Evolutionary conservation across 2,888 invertebrate species (phyloP), one percentile per base, ranked within the genome.

Genomic region (Tryphoninae sp.): DNA sequence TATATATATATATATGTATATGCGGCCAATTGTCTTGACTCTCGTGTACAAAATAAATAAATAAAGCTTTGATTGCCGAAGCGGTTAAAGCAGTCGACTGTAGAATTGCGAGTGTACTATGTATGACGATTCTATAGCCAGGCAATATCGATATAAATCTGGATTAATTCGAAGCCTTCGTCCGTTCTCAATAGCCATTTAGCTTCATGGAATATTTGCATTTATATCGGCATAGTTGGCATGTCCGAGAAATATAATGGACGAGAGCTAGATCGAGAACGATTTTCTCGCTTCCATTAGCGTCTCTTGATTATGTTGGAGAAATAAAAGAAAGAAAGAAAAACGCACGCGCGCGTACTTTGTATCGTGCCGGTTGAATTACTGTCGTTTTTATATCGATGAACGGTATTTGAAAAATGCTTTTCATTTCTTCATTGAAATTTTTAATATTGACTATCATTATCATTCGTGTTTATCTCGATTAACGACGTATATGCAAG

Each of bases 131-230:
- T 61, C 58, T n/a, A 67, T 19, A 62, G 67, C 23, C 0, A 13
- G 51, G 45, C 19, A 49, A 8, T 64, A 75, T 82, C 71, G 86
- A 87, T 88, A 88, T 89, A 89, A 89, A 89, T 90, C 88, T 88
- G 86, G 88, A 89, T 90, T 89, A 88, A 89, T 89, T 90, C 88
- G 88, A 86, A 84, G 84, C 84, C 86, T 83, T 83, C 85, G 86
- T 86, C 82, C 87, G 86, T 87, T 87, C 86, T 84, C 85, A 86
- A 86, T 87, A 86, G 86, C 89, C 86, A 87, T 87, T 33, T 86
- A 84, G 83, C 79, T 78, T 62, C 68, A 4, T 73, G 82, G 79
- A 82, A 81, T 86, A 87, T 88, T 87, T 86, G 87, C 88, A 84
- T 84, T 86, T 81, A 84, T 86, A 86, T 84, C 80, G 82, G 78